A percentile compares a stretch with the other conserved stretches of the same genome.
Conservation (phyloP, 2,888 invertebrate species). For the Tetheella fluctuosa region DNA sequence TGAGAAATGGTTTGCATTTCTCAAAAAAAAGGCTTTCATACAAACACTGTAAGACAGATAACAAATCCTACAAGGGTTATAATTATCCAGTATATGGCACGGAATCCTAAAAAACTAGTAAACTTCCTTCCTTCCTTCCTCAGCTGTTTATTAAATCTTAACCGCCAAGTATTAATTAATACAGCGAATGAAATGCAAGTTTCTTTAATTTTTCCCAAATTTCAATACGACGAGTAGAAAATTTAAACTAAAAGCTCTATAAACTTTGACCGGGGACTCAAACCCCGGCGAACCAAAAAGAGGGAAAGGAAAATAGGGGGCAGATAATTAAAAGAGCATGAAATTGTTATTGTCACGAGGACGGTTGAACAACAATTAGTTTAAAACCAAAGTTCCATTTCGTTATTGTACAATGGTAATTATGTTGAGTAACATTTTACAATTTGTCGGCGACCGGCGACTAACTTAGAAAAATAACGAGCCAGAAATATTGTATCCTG, state of each 20-base stretch:
- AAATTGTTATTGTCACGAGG: slow-evolving; percentile 51
- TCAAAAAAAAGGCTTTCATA: no score
- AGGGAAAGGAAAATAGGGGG: slow-evolving; percentile 39
- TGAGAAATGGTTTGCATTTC: no score
- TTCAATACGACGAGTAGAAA: not conserved
- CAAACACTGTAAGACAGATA: no score
- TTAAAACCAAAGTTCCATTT: slow-evolving; percentile 47
- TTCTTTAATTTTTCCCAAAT: not conserved
- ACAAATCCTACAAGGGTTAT: no score
- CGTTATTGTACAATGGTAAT: slow-evolving; percentile 46
- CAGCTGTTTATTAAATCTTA: not conserved
- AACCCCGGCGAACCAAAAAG: slow-evolving; percentile 16
- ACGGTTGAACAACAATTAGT: slow-evolving; percentile 53
- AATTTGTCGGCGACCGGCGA: slow-evolving; percentile 2
- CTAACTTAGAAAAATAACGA: slow-evolving; percentile 4
- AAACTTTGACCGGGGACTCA: not conserved
- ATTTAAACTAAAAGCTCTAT: slow-evolving; percentile 1
- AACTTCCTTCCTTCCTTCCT: no score
- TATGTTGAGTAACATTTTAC: slow-evolving; percentile 29
- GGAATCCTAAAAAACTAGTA: no score
- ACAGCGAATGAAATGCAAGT: no score
- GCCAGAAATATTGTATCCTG: slow-evolving; percentile 6
- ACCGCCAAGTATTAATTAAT: no score
- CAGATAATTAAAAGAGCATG: slow-evolving; percentile 54
- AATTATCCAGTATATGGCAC: no score